Conservation (phyloP, 2,888 invertebrate species). For the Pristionchus japonicus region DNA sequence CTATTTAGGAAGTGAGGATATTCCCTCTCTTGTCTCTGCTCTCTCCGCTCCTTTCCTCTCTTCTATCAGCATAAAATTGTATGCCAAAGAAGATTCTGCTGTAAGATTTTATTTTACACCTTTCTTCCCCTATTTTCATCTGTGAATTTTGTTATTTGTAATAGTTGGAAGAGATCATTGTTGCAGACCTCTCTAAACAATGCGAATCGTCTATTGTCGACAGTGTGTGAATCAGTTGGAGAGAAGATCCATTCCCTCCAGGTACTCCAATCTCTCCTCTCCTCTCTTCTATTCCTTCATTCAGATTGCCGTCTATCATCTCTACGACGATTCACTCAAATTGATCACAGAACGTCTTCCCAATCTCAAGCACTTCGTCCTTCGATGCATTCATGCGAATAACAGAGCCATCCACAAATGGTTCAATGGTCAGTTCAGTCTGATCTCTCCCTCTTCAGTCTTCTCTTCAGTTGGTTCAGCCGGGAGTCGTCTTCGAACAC, state of each 20-base stretch:
- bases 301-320: conserved; percentile 42
- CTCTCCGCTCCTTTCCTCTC: conserved; percentile 32
- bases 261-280: conserved; percentile 44
- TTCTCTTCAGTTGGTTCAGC: conserved; percentile 37
- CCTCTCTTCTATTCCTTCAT: neutral
- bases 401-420: conserved; percentile 63
- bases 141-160: too few relatives aligned
- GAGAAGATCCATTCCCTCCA: conserved; percentile 67
- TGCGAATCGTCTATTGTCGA: conserved; percentile 66
- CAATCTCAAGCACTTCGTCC: conserved; percentile 65
- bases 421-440: conserved; percentile 60
- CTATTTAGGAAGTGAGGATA: conserved; percentile 7
- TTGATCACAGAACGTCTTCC: conserved; percentile 64
- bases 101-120: too few relatives aligned
- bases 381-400: conserved; percentile 68
- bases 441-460: neutral
- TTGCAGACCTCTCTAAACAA: conserved; percentile 68
- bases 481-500: conserved; percentile 56
- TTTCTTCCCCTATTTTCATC: too few relatives aligned
- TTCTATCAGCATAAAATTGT: conserved; percentile 34
- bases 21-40: conserved; percentile 33
- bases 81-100: conserved; percentile 19
- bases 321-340: conserved; percentile 62
- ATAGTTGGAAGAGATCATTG: neutral
- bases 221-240: conserved; percentile 65